Evolutionary conservation across 1,140 invertebrate species (phyloP).

Genomic region (Leptonema lineaticorne): DNA sequence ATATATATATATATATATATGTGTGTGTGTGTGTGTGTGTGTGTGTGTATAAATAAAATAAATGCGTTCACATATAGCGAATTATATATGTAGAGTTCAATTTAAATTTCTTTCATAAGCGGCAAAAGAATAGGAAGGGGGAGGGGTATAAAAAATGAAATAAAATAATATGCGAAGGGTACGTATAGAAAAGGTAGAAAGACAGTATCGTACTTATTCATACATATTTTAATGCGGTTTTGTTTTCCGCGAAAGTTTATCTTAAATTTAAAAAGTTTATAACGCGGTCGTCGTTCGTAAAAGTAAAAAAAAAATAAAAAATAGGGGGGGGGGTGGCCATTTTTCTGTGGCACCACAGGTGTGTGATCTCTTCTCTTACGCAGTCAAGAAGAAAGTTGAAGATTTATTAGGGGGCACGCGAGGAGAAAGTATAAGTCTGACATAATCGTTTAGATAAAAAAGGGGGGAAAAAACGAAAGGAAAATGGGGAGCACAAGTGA

Average conservation of each 20-base stretch:
- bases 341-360: constrained; percentile 40
- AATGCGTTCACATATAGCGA: too few relatives aligned
- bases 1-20: neutral
- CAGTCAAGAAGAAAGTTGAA: constrained; percentile 36
- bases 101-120: too few relatives aligned
- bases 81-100: too few relatives aligned
- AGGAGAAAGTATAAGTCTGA: constrained; percentile 42
- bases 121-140: too few relatives aligned
- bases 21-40: neutral
- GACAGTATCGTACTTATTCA: too few relatives aligned
- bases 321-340: constrained; percentile 31
- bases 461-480: constrained; percentile 20
- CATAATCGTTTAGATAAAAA: constrained; percentile 43
- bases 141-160: neutral
- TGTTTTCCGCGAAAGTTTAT: constrained; percentile 35
- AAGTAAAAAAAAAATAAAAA: too few relatives aligned
- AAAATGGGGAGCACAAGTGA: neutral
- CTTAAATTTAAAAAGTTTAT: constrained; percentile 39
- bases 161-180: neutral
- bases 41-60: neutral
- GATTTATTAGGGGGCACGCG: constrained; percentile 41
- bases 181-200: constrained; percentile 11
- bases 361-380: constrained; percentile 36
- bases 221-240: constrained; percentile 29
- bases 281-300: constrained; percentile 9